Evolutionary conservation across 2,113 vertebrate genomes (phyloP).

Genomic region (Anolis carolinensis): DNA sequence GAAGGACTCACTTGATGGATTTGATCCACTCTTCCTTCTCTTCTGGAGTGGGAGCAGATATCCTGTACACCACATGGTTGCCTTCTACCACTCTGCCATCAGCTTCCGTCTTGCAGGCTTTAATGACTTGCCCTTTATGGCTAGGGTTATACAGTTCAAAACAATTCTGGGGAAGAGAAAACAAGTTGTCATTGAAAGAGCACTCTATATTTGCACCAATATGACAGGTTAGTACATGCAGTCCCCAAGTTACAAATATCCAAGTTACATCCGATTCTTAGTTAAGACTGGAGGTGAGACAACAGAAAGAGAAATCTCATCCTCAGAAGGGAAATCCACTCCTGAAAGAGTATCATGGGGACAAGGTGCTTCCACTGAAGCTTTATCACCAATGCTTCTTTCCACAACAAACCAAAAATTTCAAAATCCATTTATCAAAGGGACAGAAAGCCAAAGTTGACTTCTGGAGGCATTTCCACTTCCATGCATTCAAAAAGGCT

Average conservation of each 20-base stretch:
- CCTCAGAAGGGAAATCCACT: too few relatives aligned
- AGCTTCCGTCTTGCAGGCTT: constrained; percentile 97
- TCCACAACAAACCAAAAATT: too few relatives aligned
- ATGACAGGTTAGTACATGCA: neutral
- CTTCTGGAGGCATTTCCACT: too few relatives aligned
- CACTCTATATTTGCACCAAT: neutral
- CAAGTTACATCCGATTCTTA: too few relatives aligned
- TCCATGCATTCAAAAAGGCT: too few relatives aligned
- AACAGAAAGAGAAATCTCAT: neutral
- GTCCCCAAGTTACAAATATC: too few relatives aligned
- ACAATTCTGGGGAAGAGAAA: constrained; percentile 83
- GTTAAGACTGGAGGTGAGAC: too few relatives aligned
- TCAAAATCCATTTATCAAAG: too few relatives aligned
- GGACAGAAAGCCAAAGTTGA: too few relatives aligned
- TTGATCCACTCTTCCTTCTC: constrained; percentile 99
- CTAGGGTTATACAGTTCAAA: constrained; percentile 96
- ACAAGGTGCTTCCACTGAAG: too few relatives aligned
- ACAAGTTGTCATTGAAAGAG: neutral
- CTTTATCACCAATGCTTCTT: too few relatives aligned
- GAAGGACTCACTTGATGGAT: constrained; percentile 90
- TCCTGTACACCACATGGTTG: constrained; percentile 97
- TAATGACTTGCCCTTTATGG: constrained; percentile 97
- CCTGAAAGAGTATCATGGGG: too few relatives aligned
- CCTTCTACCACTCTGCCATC: constrained; percentile 97
- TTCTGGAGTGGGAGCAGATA: constrained; percentile 94